These are phyloP conservation scores for Lepidonotus clava DNA, from an alignment of 2,888 invertebrate genomes.

Conservation along the genomic window DNA sequence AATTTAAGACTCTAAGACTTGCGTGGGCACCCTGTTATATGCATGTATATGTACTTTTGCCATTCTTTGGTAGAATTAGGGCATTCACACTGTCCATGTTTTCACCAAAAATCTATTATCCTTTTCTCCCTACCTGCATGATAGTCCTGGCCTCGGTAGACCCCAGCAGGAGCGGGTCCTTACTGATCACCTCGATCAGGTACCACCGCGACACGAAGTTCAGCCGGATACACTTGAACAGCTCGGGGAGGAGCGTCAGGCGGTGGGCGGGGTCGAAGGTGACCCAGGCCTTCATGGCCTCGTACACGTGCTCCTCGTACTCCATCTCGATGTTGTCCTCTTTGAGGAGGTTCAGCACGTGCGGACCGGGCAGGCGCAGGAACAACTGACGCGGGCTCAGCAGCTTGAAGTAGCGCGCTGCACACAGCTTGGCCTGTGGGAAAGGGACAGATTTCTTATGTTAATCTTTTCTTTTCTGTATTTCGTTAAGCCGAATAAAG, in stretches of 20 bases:
- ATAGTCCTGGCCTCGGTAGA: slow-evolving; percentile 48
- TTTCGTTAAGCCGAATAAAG: too few relatives aligned
- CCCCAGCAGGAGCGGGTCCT: not conserved
- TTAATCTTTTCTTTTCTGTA: too few relatives aligned
- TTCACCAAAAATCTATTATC: too few relatives aligned
- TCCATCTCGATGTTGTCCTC: slow-evolving; percentile 78
- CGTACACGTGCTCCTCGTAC: slow-evolving; percentile 77
- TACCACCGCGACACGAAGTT: slow-evolving; percentile 67
- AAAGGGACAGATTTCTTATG: too few relatives aligned
- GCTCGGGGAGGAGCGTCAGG: slow-evolving; percentile 56
- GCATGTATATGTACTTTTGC: too few relatives aligned
- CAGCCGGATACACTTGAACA: slow-evolving; percentile 64
- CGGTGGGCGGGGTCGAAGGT: slow-evolving; percentile 70
- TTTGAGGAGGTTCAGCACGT: slow-evolving; percentile 72
- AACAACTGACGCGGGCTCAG: slow-evolving; percentile 76
- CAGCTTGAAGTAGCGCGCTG: slow-evolving; percentile 55
- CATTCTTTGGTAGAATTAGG: too few relatives aligned
- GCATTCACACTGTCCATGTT: too few relatives aligned
- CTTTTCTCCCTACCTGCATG: too few relatives aligned
- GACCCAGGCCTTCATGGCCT: slow-evolving; percentile 77
- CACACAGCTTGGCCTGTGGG: slow-evolving; percentile 46
- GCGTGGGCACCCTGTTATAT: too few relatives aligned
- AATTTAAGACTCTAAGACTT: too few relatives aligned
- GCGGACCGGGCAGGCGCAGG: slow-evolving; percentile 73
- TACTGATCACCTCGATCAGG: slow-evolving; percentile 63